Percentiles rank a stretch among this genome's conserved stretches.
Evolutionary conservation across 2,113 vertebrate genomes (phyloP).

Genomic region (Martes martes): DNA sequence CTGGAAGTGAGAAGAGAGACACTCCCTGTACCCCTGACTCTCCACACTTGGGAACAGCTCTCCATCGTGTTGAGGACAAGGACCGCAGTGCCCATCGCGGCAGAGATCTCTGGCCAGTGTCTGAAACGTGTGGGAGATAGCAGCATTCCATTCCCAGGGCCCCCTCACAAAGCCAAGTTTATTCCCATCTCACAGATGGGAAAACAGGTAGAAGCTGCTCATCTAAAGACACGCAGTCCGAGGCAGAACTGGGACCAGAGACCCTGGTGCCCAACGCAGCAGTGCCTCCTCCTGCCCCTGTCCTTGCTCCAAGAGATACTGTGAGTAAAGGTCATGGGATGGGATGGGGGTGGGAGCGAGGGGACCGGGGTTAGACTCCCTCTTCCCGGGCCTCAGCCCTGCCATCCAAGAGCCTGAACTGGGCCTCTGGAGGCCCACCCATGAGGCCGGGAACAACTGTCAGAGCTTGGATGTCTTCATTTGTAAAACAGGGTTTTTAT

Average conservation of each 20-base stretch:
- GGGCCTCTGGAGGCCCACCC: background rate
- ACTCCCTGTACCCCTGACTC: background rate
- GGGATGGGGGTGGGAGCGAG: accelerated
- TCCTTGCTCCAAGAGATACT: background rate
- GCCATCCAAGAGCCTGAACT: background rate
- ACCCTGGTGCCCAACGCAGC: background rate
- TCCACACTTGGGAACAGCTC: no score
- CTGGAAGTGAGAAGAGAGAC: background rate
- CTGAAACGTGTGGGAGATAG: background rate
- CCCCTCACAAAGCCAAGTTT: background rate
- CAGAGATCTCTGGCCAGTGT: background rate
- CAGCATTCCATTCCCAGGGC: background rate
- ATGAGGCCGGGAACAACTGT: background rate
- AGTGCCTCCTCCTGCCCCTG: background rate
- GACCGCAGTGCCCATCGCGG: accelerated
- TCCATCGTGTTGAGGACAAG: background rate
- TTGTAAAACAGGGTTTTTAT: background rate
- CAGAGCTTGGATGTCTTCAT: background rate
- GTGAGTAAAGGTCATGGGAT: background rate
- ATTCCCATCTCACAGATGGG: background rate
- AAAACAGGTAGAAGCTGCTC: background rate
- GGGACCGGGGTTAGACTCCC: background rate
- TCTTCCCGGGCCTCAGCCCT: background rate
- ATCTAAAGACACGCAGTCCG: background rate
- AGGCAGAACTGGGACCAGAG: background rate